These are phyloP conservation scores for Pogonocichla stellata DNA, from an alignment of 2,113 vertebrate genomes.

Conservation along the genomic window DNA sequence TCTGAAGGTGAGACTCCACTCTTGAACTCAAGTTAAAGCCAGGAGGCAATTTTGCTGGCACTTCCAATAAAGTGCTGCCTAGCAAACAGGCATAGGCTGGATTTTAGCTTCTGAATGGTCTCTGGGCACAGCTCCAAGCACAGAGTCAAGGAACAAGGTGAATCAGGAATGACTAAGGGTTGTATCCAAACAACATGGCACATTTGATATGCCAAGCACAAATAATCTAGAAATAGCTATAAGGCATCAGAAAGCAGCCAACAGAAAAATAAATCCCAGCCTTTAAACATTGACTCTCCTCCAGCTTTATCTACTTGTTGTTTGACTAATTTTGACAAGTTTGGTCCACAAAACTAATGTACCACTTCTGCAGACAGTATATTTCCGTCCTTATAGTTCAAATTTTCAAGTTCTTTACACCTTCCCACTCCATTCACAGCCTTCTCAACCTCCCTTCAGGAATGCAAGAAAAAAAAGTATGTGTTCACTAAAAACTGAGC, in stretches of 20 bases:
- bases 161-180: not conserved
- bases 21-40: not conserved
- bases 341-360: not conserved
- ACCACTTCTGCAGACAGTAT: not conserved
- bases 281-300: not conserved
- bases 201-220: not conserved
- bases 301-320: not conserved
- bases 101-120: not conserved
- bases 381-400: not conserved
- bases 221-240: not conserved
- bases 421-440: not conserved
- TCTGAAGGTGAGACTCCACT: not conserved
- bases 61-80: not conserved
- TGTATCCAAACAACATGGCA: not conserved
- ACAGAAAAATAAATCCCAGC: not conserved
- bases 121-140: not conserved
- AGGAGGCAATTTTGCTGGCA: not conserved
- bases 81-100: not conserved
- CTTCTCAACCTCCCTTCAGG: not conserved
- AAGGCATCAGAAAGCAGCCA: not conserved
- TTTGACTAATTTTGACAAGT: not conserved
- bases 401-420: not conserved
- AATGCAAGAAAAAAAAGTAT: not conserved
- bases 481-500: not conserved
- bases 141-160: not conserved